Evolutionary conservation across 2,888 invertebrate genomes (phyloP), one percentile per base, ranked within the genome.

Genomic region (Drosophila histrio): DNA sequence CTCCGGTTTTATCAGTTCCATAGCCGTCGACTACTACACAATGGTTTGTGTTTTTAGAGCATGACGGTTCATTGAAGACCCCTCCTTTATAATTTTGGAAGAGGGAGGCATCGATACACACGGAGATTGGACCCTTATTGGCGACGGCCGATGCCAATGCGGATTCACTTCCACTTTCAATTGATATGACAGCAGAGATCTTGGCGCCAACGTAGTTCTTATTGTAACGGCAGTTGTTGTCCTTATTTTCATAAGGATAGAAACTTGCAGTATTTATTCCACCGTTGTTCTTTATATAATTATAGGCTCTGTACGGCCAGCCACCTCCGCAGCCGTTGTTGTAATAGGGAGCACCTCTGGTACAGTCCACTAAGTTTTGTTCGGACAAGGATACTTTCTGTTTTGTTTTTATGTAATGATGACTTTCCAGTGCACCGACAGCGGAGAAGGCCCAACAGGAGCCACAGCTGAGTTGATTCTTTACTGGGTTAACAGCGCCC

Each of bases 291-390:
- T 96, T 97, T 89, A 97, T 97, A n/a, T 96, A 95, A 0, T 97
- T 96, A 38, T 98, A 93, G 50, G 98, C 96, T 0, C 95, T 95
- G 81, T 96, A 95, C 89, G 96, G 95, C 93, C 98, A 98, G 9
- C 98, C 98, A 1, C 98, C 98, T 89, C 98, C 97, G 91, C 98
- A 98, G 0, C 97, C 98, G 91, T 98, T 97, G 92, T 97, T 98
- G 17, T 97, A 97, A 91, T 94, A 97, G 5, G 47, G 47, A 22
- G n/a, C 2, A 3, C 11, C 22, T 11, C n/a, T 13, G 0, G 66
- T 30, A 26, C 72, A 98, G 92, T 98, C 97, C 61, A 98, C 93
- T 68, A 98, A 93, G 92, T 98, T 97, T 92, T 98, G 97, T 92
- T 98, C 58, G 19, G 63, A 64, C 4, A 64, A 52, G 1, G 24